These are phyloP conservation scores for Nematolebias whitei DNA, from an alignment of 2,113 vertebrate species.

Conservation along the genomic window DNA sequence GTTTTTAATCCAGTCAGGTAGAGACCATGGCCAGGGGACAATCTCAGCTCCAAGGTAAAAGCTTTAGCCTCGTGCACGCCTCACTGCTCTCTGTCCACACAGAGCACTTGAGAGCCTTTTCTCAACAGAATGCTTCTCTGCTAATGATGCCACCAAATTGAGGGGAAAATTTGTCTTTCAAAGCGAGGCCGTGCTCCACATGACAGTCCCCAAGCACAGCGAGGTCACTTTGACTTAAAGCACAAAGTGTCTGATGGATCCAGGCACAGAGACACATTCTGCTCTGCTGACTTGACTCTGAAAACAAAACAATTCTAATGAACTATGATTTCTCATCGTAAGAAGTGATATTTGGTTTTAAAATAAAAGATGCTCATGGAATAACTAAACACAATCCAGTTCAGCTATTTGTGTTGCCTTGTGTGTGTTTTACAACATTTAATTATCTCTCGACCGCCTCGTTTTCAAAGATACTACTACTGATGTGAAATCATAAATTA, in stretches of 20 bases:
- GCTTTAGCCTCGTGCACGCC: neutral
- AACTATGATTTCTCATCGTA: too few relatives aligned
- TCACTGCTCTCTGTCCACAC: constrained; percentile 8
- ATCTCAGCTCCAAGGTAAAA: constrained; percentile 13
- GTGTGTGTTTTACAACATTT: too few relatives aligned
- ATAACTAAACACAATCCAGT: too few relatives aligned
- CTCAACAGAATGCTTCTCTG: constrained; percentile 24
- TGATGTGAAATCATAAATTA: neutral
- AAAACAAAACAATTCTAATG: too few relatives aligned
- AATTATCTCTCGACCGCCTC: too few relatives aligned
- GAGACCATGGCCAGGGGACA: constrained; percentile 1
- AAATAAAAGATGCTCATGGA: too few relatives aligned
- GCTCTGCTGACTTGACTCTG: neutral
- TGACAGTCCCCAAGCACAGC: constrained; percentile 6
- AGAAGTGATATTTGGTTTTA: too few relatives aligned
- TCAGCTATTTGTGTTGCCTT: too few relatives aligned
- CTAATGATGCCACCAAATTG: constrained; percentile 18
- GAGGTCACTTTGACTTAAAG: constrained; percentile 30
- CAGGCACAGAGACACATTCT: neutral
- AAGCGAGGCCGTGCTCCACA: neutral
- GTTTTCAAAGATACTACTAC: neutral
- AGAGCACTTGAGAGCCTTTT: constrained; percentile 37
- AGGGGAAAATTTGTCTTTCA: constrained; percentile 28
- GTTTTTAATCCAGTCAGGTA: constrained; percentile 1
- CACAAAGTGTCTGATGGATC: neutral